Base-by-base conservation (phyloP, 2,888 invertebrate genomes). In the Pocota personata region DNA sequence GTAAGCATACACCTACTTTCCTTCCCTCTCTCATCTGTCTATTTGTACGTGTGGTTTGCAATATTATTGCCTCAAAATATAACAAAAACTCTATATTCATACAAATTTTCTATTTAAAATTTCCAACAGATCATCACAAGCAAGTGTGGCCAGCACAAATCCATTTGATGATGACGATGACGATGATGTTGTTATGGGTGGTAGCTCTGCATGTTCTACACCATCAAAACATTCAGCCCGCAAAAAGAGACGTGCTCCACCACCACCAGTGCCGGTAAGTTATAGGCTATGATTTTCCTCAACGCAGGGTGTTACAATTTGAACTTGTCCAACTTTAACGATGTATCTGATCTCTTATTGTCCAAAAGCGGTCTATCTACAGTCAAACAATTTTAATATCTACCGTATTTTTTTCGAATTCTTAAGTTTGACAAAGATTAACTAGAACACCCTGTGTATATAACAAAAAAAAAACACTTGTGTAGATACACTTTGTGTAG, bases 211-310 rank as follows among this genome's bases (percentile, higher is more conserved):
- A 8, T 48, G 58, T n/a, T 79, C 91, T 48, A 89, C 64, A 14
- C 82, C 67, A 24, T 88, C 94, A 52, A 93, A 94, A 60, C 93
- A 93, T 37, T 93, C 93, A 37, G 92, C 94, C 12, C 93, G 95
- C 32, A 95, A 95, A 92, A 95, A 95, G 91, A 93, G 94, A 87
- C 93, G 94, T 82, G 95, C 95, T 0, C 95, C 95, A 0, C 93
- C 93, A 62, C 94, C 95, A 4, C 95, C 93, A 24, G 90, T 88
- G 43, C 88, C 88, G 37, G 88, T 88, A 84, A 88, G 88, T 87
- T 60, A 35, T n/a, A 43, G 37, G 5, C 32, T 16, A 30, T 14
- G 32, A 12, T 21, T 6, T 19, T 27, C 2, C 3, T n/a, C 7
- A 48, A 16, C 2, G 19, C 48, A 35, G 43, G 35, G 66, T 66